Percentiles rank a stretch among this genome's conserved stretches.
Evolutionary conservation across 2,888 invertebrate species (phyloP).

Genomic region (Epinotia nisella): DNA sequence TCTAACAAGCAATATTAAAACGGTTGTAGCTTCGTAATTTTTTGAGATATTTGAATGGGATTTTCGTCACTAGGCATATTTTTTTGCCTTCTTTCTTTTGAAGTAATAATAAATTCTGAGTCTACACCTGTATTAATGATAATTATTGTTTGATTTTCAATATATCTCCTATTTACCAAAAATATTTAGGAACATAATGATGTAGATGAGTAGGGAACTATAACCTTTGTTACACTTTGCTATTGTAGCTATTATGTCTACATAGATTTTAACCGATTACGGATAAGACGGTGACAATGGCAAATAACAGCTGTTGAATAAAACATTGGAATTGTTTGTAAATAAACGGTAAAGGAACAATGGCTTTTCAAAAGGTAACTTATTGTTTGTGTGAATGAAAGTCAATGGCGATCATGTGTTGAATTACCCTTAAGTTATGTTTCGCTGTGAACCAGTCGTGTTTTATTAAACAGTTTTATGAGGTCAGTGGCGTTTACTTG

Average conservation of each 20-base stretch:
- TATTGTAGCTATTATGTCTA: conserved; percentile 37
- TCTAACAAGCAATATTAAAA: no score
- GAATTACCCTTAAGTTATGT: conserved; percentile 10
- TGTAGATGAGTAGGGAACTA: not conserved
- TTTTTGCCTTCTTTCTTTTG: no score
- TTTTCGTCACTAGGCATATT: no score
- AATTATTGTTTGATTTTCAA: no score
- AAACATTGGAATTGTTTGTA: conserved; percentile 27
- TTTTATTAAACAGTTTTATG: conserved; percentile 5
- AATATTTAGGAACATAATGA: not conserved
- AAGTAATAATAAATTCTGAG: no score
- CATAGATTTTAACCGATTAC: conserved; percentile 16
- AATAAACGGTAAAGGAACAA: conserved; percentile 34
- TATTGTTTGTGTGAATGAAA: conserved; percentile 32
- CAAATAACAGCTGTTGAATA: conserved; percentile 33
- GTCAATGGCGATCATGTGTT: conserved; percentile 19
- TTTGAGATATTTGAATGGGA: no score
- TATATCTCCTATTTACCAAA: not conserved
- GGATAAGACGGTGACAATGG: conserved; percentile 38
- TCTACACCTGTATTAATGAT: no score
- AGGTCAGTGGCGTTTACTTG: not conserved
- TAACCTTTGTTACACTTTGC: conserved; percentile 31
- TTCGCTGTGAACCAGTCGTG: not conserved
- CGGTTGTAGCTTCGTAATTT: no score
- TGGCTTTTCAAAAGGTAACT: conserved; percentile 27